These are phyloP conservation scores for Epizoanthus rinbou DNA, from an alignment of 92 coral and sea anemone genomes.

Conservation along the genomic window DNA sequence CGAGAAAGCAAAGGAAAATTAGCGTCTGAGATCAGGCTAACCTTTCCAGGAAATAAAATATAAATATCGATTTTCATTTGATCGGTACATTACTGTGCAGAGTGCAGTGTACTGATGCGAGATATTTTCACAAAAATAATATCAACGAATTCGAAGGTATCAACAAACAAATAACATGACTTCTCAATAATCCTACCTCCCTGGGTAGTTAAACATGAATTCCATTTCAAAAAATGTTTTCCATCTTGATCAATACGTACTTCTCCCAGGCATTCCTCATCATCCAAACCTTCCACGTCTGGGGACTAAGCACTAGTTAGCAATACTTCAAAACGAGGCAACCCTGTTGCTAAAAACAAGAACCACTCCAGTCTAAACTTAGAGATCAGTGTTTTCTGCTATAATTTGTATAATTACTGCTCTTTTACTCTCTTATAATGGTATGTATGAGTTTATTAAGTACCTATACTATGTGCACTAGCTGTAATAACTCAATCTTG, in stretches of 20 bases:
- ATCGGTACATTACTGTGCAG: too few relatives aligned
- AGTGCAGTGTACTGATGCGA: too few relatives aligned
- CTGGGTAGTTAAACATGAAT: background rate
- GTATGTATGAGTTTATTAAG: constrained; percentile 44
- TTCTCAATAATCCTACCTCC: too few relatives aligned
- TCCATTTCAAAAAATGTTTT: background rate
- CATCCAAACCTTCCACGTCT: background rate
- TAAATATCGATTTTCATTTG: too few relatives aligned
- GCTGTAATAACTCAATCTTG: background rate
- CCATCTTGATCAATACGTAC: background rate
- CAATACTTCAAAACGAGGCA: constrained; percentile 69
- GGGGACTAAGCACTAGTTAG: constrained; percentile 48
- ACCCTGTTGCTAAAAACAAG: constrained; percentile 83
- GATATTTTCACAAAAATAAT: too few relatives aligned
- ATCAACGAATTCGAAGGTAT: too few relatives aligned
- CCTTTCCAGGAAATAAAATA: too few relatives aligned
- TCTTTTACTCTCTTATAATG: constrained; percentile 40
- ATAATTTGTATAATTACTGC: constrained; percentile 2
- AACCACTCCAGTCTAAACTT: constrained; percentile 46
- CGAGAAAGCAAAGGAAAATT: too few relatives aligned
- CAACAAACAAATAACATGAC: too few relatives aligned
- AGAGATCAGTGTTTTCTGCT: background rate
- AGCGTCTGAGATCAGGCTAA: too few relatives aligned
- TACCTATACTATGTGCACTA: background rate
- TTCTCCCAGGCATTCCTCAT: constrained; percentile 29